phyloP scores from a whole-genome alignment of 1,140 invertebrate genomes.

The Triops longicaudatus region DNA sequence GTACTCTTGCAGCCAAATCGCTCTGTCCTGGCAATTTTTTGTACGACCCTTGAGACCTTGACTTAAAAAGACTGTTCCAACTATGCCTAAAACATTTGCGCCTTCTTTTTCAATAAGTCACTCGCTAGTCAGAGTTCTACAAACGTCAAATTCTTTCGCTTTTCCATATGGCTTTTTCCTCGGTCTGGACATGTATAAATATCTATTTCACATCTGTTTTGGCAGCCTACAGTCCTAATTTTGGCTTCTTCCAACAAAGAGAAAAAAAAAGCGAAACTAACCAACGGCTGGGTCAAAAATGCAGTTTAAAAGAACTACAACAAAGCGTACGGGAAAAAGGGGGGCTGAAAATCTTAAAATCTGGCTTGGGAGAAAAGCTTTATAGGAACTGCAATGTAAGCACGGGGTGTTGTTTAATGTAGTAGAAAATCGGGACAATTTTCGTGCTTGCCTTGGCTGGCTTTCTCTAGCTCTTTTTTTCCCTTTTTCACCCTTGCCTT shows the following conservation, averaged over 20 bases:
- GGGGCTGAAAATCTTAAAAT: neutral
- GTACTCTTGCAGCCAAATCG: conserved; percentile 1
- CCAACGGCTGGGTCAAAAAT: neutral
- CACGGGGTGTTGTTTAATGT: conserved; percentile 10
- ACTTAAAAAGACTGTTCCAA: neutral
- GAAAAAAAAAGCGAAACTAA: neutral
- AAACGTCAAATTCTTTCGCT: conserved; percentile 8
- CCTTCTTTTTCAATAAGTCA: neutral
- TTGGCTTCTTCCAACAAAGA: neutral
- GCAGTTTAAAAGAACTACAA: neutral
- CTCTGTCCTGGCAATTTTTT: neutral
- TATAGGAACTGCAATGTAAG: neutral
- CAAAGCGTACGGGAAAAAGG: neutral
- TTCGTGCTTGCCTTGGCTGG: conserved; percentile 5
- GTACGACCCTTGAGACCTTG: neutral
- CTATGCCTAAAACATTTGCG: neutral
- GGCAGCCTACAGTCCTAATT: neutral
- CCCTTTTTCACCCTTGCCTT: neutral
- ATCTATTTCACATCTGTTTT: conserved; percentile 3
- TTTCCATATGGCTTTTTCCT: neutral
- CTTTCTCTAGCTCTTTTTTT: neutral
- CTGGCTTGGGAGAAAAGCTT: neutral
- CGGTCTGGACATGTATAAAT: conserved; percentile 7
- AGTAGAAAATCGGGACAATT: conserved; percentile 12
- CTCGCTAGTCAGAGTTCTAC: neutral